These are phyloP conservation scores for Pseudochirops cupreus DNA, from an alignment of 2,797 vertebrate species.

Conservation along the genomic window DNA sequence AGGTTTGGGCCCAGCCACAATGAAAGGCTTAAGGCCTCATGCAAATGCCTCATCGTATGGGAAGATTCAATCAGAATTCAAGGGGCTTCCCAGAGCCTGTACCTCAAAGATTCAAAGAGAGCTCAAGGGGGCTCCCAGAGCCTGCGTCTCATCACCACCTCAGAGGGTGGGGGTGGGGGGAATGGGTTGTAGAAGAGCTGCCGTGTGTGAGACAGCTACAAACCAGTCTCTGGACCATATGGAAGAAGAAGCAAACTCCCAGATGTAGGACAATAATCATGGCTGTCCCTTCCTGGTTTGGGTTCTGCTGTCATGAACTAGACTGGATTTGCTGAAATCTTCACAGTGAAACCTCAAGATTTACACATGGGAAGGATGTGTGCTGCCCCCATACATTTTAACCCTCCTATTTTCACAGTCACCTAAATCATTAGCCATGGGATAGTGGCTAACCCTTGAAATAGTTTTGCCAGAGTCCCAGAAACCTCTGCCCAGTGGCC, in stretches of 20 bases:
- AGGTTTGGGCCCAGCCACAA: too few species aligned
- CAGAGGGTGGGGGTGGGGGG: too few species aligned
- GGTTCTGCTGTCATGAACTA: neutral
- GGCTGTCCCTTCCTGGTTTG: neutral
- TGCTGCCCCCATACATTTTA: neutral
- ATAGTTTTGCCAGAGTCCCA: neutral
- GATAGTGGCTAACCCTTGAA: neutral
- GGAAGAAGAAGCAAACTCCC: neutral
- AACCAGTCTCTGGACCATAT: fast-evolving
- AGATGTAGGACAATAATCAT: neutral
- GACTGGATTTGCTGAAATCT: neutral
- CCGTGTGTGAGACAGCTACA: too few species aligned
- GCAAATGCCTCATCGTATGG: too few species aligned
- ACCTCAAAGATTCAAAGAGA: too few species aligned
- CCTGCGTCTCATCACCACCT: too few species aligned
- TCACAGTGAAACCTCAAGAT: neutral
- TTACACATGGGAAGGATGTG: neutral
- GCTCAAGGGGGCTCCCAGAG: too few species aligned
- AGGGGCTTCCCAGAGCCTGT: too few species aligned
- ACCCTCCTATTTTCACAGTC: neutral
- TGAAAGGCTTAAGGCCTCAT: too few species aligned
- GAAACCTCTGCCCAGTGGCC: neutral
- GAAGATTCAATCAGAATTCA: too few species aligned
- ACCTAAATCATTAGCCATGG: neutral
- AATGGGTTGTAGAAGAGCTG: neutral